phyloP scores from a whole-genome alignment of 2,888 invertebrate genomes.

The Ochropleura plecta region DNA sequence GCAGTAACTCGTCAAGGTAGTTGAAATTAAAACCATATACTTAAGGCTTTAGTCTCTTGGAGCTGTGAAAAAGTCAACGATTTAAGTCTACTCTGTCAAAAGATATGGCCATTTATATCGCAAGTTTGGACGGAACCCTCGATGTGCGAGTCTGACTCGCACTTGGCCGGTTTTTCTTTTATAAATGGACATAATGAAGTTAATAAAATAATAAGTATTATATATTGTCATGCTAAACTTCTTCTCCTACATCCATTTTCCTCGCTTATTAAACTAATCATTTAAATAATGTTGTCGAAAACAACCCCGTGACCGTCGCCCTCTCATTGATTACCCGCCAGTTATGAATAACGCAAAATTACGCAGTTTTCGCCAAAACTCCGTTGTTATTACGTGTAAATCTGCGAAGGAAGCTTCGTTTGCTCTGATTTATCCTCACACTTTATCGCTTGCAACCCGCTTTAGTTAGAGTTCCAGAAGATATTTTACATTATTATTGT shows the following conservation, averaged over 20 bases:
- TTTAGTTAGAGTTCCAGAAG: slow-evolving; percentile 62
- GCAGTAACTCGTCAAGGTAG: too few species aligned
- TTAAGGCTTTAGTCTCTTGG: too few species aligned
- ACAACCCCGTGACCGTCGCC: slow-evolving; percentile 24
- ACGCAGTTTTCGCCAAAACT: slow-evolving; percentile 44
- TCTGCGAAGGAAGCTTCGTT: slow-evolving; percentile 74
- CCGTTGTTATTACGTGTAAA: slow-evolving; percentile 79
- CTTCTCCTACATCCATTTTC: background rate
- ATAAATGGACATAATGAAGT: too few species aligned
- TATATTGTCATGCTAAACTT: background rate
- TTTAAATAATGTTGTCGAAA: slow-evolving; percentile 23
- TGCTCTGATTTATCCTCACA: slow-evolving; percentile 76
- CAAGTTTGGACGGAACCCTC: too few species aligned
- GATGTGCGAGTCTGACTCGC: too few species aligned
- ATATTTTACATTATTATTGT: slow-evolving; percentile 66
- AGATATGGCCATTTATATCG: too few species aligned
- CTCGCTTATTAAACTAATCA: background rate
- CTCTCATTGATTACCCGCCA: slow-evolving; percentile 44
- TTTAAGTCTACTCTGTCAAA: too few species aligned
- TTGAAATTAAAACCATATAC: too few species aligned
- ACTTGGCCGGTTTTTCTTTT: too few species aligned
- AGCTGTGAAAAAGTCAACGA: too few species aligned
- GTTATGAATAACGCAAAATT: slow-evolving; percentile 47
- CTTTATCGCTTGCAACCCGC: slow-evolving; percentile 71
- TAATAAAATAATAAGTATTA: too few species aligned